Evolutionary conservation across 2,888 invertebrate genomes (phyloP), one percentile per base, ranked within the genome.

Genomic region (Drosophila eohydei): DNA sequence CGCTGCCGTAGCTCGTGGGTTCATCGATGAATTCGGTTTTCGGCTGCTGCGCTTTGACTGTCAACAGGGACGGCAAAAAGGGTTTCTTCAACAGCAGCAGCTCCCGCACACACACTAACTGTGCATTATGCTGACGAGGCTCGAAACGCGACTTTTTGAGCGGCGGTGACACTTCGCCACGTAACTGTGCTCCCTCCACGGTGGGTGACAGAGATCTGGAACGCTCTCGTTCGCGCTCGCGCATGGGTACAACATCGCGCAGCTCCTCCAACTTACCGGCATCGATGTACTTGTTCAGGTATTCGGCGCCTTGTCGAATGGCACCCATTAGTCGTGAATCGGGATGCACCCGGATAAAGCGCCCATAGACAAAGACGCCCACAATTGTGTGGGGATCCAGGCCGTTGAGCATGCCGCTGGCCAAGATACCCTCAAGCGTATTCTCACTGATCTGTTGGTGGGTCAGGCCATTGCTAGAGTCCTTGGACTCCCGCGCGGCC

Each of bases 331-430:
- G 92, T 89, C 95, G 95, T 12, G 97, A 96, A 40, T 96, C 96
- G 52, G 96, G 95, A 95, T 90, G 96, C 14, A 97, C 96, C 40
- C 96, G 94, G 80, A 97, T 95, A 72, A 96, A 93, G 94, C 96
- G 97, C n/a, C 96, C 97, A 92, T 97, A 97, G 65, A 97, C 94
- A 83, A 96, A 95, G 81, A 97, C 95, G 5, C 96, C 97, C 81
- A 96, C 95, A 86, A 97, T 96, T 3, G 96, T 96, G 79, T 96
- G 95, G 14, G 97, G 96, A 81, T 95, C 94, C 60, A 97, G 95
- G 91, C 97, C 96, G 79, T 95, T 95, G 21, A 97, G 93, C 36
- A 96, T 96, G 55, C 97, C 95, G 57, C 96, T 96, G 12, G 91
- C 90, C 57, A 91, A 43, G 68, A 92, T 91, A 34, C 90, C 86